A percentile compares a stretch with the other conserved stretches of the same genome.
Evolutionary conservation across 2,888 invertebrate genomes (phyloP).

Genomic region (Tineola bisselliella): DNA sequence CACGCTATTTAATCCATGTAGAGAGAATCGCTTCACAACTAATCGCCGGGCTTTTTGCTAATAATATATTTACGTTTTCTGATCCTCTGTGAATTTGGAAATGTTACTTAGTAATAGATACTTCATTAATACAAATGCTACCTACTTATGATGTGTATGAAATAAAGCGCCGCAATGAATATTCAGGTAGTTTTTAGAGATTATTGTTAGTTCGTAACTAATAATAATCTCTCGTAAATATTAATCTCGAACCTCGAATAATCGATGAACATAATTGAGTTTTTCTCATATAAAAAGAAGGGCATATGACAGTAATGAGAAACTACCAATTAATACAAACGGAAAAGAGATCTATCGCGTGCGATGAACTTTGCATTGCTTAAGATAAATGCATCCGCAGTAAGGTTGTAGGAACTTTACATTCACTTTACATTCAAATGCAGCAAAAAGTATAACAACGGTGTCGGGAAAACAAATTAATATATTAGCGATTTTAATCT

Average conservation of each 20-base stretch:
- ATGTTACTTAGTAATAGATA: not conserved
- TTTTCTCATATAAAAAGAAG: not conserved
- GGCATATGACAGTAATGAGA: not conserved
- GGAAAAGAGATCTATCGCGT: constrained; percentile 7
- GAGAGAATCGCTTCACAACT: not conserved
- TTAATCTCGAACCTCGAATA: not conserved
- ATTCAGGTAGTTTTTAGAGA: too few relatives aligned
- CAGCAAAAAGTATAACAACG: constrained; percentile 11
- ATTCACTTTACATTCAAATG: constrained; percentile 9
- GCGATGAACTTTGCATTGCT: constrained; percentile 6
- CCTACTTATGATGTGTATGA: not conserved
- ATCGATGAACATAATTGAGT: not conserved
- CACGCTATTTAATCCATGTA: constrained; percentile 23
- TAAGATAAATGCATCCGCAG: constrained; percentile 10
- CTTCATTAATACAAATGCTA: not conserved
- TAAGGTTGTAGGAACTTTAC: constrained; percentile 8
- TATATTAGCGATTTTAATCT: constrained; percentile 38
- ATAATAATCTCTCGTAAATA: too few relatives aligned
- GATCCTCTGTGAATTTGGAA: not conserved
- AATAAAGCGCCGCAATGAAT: not conserved
- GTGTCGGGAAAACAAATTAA: constrained; percentile 35
- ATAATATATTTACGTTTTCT: not conserved
- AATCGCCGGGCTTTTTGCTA: constrained; percentile 4
- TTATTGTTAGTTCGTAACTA: too few relatives aligned
- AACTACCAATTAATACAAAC: constrained; percentile 6